A percentile compares a stretch with the other conserved stretches of the same genome.
Evolutionary conservation across 1,140 invertebrate genomes (phyloP).

Genomic region (Brachionus rubens): DNA sequence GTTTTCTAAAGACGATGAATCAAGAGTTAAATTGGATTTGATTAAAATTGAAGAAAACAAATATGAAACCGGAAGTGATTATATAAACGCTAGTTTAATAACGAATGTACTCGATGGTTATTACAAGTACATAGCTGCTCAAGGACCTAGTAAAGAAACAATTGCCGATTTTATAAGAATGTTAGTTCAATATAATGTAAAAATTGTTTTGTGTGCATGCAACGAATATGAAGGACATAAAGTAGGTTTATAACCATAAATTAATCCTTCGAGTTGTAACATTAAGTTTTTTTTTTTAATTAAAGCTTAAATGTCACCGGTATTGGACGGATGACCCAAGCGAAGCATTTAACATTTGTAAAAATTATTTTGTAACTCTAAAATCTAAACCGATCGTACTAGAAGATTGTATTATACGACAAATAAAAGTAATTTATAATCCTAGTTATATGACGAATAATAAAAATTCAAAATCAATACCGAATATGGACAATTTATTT

Average conservation of each 20-base stretch:
- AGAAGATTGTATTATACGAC: constrained; percentile 19
- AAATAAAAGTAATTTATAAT: constrained; percentile 29
- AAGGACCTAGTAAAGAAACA: constrained; percentile 37
- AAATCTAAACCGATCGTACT: constrained; percentile 10
- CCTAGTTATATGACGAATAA: neutral
- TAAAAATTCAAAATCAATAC: neutral
- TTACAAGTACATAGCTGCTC: constrained; percentile 40
- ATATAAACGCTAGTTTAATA: constrained; percentile 43
- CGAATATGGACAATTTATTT: neutral
- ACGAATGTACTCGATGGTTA: constrained; percentile 15
- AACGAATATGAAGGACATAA: constrained; percentile 36
- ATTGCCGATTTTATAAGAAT: constrained; percentile 32
- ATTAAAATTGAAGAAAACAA: neutral
- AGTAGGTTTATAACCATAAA: neutral
- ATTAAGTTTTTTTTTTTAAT: neutral
- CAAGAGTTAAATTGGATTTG: constrained; percentile 11
- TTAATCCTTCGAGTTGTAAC: no score
- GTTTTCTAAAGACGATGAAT: constrained; percentile 30
- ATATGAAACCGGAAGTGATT: constrained; percentile 65
- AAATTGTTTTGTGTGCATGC: constrained; percentile 34
- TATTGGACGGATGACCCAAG: constrained; percentile 38
- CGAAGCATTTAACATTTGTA: constrained; percentile 54
- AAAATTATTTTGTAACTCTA: constrained; percentile 36
- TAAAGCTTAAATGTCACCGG: constrained; percentile 39
- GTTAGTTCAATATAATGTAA: constrained; percentile 25